Percentiles rank a stretch among this genome's conserved stretches.
phyloP scores from a whole-genome alignment of 2,113 vertebrate genomes.

The Gadus chalcogrammus region DNA sequence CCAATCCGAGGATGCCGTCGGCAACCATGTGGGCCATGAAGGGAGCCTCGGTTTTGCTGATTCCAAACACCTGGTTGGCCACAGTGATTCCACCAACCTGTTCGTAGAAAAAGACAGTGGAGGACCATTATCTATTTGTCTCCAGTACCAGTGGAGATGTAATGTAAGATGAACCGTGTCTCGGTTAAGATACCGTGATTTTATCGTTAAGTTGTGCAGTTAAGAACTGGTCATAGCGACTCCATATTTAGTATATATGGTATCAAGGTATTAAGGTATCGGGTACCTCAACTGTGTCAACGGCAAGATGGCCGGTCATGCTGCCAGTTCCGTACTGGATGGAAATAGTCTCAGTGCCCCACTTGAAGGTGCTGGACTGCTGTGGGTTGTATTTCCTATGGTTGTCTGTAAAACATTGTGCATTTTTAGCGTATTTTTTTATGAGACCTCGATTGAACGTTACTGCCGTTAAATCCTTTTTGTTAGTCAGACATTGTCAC shows the following conservation, averaged over 20 bases:
- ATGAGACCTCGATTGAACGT: not conserved
- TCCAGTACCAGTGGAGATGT: conserved; percentile 18
- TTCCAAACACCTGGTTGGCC: conserved; percentile 74
- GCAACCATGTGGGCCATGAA: conserved; percentile 49
- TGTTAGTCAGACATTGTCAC: conserved; percentile 4
- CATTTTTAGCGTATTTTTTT: not conserved
- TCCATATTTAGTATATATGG: no score
- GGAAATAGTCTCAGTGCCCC: conserved; percentile 28
- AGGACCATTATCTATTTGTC: no score
- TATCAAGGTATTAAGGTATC: not conserved
- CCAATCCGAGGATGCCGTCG: conserved; percentile 63
- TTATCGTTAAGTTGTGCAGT: no score
- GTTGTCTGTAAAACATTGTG: conserved; percentile 48
- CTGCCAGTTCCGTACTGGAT: conserved; percentile 66
- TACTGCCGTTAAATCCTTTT: no score
- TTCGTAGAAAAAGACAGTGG: conserved; percentile 14
- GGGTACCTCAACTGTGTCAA: conserved; percentile 54
- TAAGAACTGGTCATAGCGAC: no score
- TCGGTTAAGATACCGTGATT: no score
- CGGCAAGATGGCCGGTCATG: conserved; percentile 61
- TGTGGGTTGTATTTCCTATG: conserved; percentile 54
- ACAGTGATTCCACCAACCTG: conserved; percentile 60
- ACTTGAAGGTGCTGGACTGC: conserved; percentile 42
- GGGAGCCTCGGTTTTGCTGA: conserved; percentile 62
- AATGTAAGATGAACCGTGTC: conserved; percentile 3